Evolutionary conservation across 2,797 vertebrate genomes (phyloP), one percentile per base, ranked within the genome.

Genomic region (Avahi laniger): DNA sequence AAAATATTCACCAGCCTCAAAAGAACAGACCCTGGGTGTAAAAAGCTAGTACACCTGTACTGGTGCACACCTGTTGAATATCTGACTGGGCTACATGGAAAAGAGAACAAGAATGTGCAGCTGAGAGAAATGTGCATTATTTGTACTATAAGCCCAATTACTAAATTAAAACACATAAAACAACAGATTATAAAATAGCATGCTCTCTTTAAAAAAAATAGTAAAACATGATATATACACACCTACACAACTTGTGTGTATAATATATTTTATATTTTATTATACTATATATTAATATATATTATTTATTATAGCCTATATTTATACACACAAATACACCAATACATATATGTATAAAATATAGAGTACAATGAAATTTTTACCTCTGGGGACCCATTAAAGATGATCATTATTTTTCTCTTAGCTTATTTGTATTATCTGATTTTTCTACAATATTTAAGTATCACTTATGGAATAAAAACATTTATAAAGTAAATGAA

Each of bases 401-500:
- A 20, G 11, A 33, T 87, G 26, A 91, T 50, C 38, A 89, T 72
- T 83, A 84, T 90, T 89, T 96, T 92, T 22, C 57, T 84, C 30
- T 89, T 92, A n/a, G 72, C 33, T 73, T 95, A 78, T 61, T 83
- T 91, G 13, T 1, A 84, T 70, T 79, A n/a, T 90, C n/a, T 88
- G 28, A 85, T 67, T 95, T 96, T 91, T 96, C 50, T 83, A 89
- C 2, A 72, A 46, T 43, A 90, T 22, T 43, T 4, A 89, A 70
- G 28, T 83, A 85, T 89, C 52, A 84, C 22, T 61, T 95, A 33
- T 7, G 14, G 28, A 15, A 87, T 86, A 72, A 85, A 72, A 93
- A 73, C 52, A 5, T 70, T 91, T 93, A n/a, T 43, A 93, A 43
- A 33, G 17, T 75, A 95, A 88, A 81, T 88, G 24, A 91, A 92